These are phyloP conservation scores for Volucella bombylans DNA, from an alignment of 2,888 invertebrate species.

Conservation along the genomic window DNA sequence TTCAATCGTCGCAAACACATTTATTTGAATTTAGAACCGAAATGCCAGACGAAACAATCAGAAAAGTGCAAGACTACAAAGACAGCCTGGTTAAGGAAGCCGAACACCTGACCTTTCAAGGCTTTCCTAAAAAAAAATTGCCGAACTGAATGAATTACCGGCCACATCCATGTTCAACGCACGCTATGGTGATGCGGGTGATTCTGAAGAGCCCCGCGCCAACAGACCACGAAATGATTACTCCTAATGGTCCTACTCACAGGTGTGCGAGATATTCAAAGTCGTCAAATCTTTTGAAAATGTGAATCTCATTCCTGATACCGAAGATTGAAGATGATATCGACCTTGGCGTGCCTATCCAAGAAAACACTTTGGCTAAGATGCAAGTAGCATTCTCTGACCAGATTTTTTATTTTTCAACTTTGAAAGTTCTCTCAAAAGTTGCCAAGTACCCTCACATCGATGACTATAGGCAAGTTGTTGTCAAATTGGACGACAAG, in stretches of 20 bases:
- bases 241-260: conserved; percentile 88
- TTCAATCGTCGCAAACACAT: conserved; percentile 33
- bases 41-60: conserved; percentile 80
- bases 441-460: conserved; percentile 99
- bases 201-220: conserved; percentile 83
- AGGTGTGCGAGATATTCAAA: conserved; percentile 93
- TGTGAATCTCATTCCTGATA: conserved; percentile 99
- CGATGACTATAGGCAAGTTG: conserved; percentile 95
- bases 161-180: conserved; percentile 92
- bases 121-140: conserved; percentile 96
- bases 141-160: conserved; percentile 92
- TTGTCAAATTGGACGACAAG: conserved; percentile 97
- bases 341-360: conserved; percentile 99
- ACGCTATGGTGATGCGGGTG: conserved; percentile 88
- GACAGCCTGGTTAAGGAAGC: conserved; percentile 93
- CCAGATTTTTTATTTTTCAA: conserved; percentile 94
- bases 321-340: conserved; percentile 99
- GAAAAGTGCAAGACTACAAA: conserved; percentile 91
- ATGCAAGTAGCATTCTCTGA: too few species aligned
- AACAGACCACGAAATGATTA: conserved; percentile 84
- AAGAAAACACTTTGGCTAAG: too few species aligned
- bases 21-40: conserved; percentile 47
- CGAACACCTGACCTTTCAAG: conserved; percentile 92
- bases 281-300: conserved; percentile 94
- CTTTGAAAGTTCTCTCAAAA: conserved; percentile 92